A percentile compares a stretch with the other conserved stretches of the same genome.
phyloP scores from a whole-genome alignment of 2,797 vertebrate genomes.

The Sebastes diaconus region DNA sequence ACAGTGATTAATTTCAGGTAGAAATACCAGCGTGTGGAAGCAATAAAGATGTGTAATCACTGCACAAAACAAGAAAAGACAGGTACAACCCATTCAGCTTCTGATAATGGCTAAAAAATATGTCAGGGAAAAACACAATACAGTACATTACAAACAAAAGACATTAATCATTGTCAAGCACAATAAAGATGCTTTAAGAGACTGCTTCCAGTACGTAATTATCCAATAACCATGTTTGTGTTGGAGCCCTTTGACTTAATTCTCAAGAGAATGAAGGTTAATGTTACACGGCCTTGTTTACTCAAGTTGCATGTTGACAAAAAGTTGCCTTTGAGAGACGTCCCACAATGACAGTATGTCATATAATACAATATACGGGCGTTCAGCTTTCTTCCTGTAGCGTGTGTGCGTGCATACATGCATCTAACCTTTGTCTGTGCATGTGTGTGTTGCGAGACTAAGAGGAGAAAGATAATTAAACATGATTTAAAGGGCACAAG shows the following conservation, averaged over 20 bases:
- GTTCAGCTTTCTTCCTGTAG: not conserved
- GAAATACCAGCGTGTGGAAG: slow-evolving; percentile 41
- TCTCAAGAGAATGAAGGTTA: slow-evolving; percentile 52
- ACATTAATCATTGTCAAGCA: slow-evolving; percentile 58
- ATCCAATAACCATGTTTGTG: slow-evolving; percentile 39
- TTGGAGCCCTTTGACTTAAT: slow-evolving; percentile 29
- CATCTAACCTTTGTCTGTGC: slow-evolving; percentile 26
- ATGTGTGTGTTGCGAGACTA: slow-evolving; percentile 30
- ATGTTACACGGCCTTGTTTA: slow-evolving; percentile 46
- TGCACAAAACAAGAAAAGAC: slow-evolving; percentile 36
- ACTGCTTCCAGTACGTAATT: slow-evolving; percentile 40
- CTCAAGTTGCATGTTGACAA: slow-evolving; percentile 15
- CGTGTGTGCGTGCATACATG: not conserved
- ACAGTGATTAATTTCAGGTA: slow-evolving; percentile 67
- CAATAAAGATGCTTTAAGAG: slow-evolving; percentile 13
- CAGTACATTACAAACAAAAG: slow-evolving; percentile 25
- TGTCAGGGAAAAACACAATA: slow-evolving; percentile 35
- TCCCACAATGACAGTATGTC: not conserved
- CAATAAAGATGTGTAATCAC: slow-evolving; percentile 54
- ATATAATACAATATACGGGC: not conserved
- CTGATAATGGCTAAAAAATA: slow-evolving; percentile 32
- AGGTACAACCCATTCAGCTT: slow-evolving; percentile 28
- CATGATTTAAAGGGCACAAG: slow-evolving; percentile 52
- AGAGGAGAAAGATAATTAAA: slow-evolving; percentile 60
- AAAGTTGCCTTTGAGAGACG: not conserved